Base-by-base conservation (phyloP, 2,797 vertebrate genomes). In the Euthynnus affinis region DNA sequence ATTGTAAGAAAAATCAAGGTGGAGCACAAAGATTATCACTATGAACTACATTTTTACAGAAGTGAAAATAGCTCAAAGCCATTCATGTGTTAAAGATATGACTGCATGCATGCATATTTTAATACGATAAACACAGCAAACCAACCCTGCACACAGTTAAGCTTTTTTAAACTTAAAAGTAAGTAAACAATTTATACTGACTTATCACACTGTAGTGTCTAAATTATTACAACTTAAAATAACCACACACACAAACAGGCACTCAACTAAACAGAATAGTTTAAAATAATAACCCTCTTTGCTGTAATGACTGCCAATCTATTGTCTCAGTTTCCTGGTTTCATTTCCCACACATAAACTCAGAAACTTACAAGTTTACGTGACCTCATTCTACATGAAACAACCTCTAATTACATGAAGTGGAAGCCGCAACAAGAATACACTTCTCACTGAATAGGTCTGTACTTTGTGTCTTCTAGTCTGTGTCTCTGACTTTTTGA, bases 321-420 rank as follows among this genome's bases (percentile, higher is more conserved):
- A 96, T 94, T 95, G 93, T 94, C 84, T 92, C 23, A 86, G 83
- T 92, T 94, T 94, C 91, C 93, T 92, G 89, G 83, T 92, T 93
- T 90, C 92, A 93, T 94, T 94, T 94, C 89, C 92, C 91, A 93
- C 85, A 85, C 87, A 94, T 89, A 90, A 92, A 92, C 89, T 87
- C 79, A 87, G 78, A 93, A 93, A 93, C 90, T 51, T 90, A 90
- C 89, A 88, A 90, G 90, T 93, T 93, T 91, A 87, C 80, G 71
- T 92, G 89, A 92, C 87, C 92, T 91, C 86, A 87, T 84, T 84
- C 82, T 87, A 87, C 93, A 93, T 79, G 84, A 91, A 92, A 93
- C 89, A 91, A 91, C 93, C 89, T 90, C 91, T 93, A 94, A 95
- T 94, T 92, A 95, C 88, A 91, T 53, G 90, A 95, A 93, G 89